Base-by-base conservation (phyloP, 2,888 invertebrate species). In the Scrobipalpa costella region DNA sequence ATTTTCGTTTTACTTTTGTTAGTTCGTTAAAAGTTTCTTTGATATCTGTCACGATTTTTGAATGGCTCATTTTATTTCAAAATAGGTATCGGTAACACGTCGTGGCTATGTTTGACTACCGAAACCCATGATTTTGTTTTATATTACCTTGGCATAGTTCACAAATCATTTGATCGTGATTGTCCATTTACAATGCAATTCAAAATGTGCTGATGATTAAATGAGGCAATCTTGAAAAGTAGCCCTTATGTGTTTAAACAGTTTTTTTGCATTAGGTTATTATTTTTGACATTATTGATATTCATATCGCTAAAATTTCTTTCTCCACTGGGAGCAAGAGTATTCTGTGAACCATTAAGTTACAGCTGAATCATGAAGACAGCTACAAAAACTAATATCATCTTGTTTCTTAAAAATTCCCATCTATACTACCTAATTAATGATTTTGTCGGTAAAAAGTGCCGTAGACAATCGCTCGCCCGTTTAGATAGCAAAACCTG, bases 401-500 rank as follows among this genome's bases (percentile, higher is more conserved):
- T 63, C 68, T 68, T 69, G 74, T 77, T 78, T 76, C 13, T 69
- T 68, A 69, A 71, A 74, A 66, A 64, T 70, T 70, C 59, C 64
- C 68, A 68, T 15, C 70, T 82, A 83, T 79, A 82, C 73, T 77
- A 71, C 77, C 77, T 82, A 81, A 83, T 85, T 81, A 83, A 83
- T 79, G 6, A 76, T 77, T 80, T 73, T 69, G 70, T 64, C 73
- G 64, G 70, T 69, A 75, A 76, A 76, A 73, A 78, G 69, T 70
- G 67, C 66, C 71, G 70, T 67, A 68, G 72, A 75, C 73, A 76
- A 71, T 76, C 70, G 66, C 63, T 75, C 73, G 76, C 70, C 76
- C 70, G 66, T 64, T 64, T 61, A 75, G 78, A 79, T 78, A 78
- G 74, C 73, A 75, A 68, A 76, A 79, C 75, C 74, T 73, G 67